phyloP scores from a whole-genome alignment of 2,888 invertebrate species.

The Cephus nigrinus region DNA sequence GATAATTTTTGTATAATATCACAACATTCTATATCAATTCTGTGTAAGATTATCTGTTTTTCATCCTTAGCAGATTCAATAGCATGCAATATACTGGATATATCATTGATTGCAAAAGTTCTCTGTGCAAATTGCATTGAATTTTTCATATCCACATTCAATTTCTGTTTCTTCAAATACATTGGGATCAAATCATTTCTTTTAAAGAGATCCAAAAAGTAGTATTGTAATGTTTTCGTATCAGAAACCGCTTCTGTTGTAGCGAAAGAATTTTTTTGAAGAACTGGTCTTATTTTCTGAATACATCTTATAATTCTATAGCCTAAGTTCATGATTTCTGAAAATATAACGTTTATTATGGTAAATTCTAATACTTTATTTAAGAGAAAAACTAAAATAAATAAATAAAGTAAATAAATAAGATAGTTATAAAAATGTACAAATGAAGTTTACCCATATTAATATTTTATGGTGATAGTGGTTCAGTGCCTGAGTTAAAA shows the following conservation, averaged over 20 bases:
- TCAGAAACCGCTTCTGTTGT: background rate
- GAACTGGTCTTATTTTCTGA: background rate
- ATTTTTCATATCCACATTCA: background rate
- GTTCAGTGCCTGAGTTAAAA: background rate
- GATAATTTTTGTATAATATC: slow-evolving; percentile 21
- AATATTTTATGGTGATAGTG: background rate
- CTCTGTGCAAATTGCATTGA: background rate
- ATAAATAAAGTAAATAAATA: background rate
- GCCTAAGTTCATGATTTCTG: background rate
- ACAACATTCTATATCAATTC: slow-evolving; percentile 19
- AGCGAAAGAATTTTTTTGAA: background rate
- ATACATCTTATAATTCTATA: background rate
- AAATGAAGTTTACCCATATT: background rate
- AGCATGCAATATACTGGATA: background rate
- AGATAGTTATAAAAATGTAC: background rate
- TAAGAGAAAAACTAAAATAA: background rate
- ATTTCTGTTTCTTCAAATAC: background rate
- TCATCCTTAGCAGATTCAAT: background rate
- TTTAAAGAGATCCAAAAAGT: background rate
- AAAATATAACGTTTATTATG: background rate
- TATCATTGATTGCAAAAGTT: background rate
- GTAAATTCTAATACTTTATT: background rate
- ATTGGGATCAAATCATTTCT: background rate
- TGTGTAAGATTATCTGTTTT: slow-evolving; percentile 1
- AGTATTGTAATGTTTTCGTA: background rate